phyloP scores from a whole-genome alignment of 2,113 vertebrate genomes.

The Poeciliopsis occidentalis region DNA sequence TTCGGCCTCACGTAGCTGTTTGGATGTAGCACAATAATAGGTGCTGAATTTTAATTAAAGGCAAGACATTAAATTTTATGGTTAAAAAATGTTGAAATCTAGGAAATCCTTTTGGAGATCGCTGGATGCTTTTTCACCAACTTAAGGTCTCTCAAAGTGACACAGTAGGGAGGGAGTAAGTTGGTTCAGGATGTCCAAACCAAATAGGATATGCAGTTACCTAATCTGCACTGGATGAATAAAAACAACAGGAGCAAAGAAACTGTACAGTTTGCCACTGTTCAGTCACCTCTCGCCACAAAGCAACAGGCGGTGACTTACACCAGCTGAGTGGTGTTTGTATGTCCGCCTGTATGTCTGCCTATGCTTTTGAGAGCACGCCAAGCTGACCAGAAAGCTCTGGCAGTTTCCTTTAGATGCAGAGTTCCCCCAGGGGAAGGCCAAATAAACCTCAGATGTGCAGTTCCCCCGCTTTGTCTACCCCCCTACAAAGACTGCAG shows the following conservation, averaged over 20 bases:
- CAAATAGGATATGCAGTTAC: conserved; percentile 19
- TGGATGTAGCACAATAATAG: too few relatives aligned
- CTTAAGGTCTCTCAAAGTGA: too few relatives aligned
- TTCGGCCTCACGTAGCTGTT: too few relatives aligned
- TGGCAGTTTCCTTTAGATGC: conserved; percentile 84
- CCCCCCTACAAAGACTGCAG: conserved; percentile 37
- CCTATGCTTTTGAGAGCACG: conserved; percentile 78
- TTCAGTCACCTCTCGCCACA: conserved; percentile 2
- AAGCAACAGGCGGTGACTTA: background rate
- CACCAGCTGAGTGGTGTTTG: conserved; percentile 48
- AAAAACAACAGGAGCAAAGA: conserved; percentile 11
- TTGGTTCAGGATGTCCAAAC: background rate
- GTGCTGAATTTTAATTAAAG: too few relatives aligned
- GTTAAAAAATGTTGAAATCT: too few relatives aligned
- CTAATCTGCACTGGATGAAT: background rate
- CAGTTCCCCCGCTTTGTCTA: conserved; percentile 35
- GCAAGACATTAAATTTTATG: too few relatives aligned
- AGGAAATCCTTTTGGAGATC: too few relatives aligned
- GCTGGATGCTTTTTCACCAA: too few relatives aligned
- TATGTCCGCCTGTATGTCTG: conserved; percentile 45
- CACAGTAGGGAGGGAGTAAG: too few relatives aligned
- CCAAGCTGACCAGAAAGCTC: conserved; percentile 81
- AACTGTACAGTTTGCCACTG: conserved; percentile 54
- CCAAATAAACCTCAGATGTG: conserved; percentile 89
- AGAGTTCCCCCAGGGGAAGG: conserved; percentile 77